Base-by-base conservation (phyloP, 2,797 vertebrate species). In the Danionella dracula region DNA sequence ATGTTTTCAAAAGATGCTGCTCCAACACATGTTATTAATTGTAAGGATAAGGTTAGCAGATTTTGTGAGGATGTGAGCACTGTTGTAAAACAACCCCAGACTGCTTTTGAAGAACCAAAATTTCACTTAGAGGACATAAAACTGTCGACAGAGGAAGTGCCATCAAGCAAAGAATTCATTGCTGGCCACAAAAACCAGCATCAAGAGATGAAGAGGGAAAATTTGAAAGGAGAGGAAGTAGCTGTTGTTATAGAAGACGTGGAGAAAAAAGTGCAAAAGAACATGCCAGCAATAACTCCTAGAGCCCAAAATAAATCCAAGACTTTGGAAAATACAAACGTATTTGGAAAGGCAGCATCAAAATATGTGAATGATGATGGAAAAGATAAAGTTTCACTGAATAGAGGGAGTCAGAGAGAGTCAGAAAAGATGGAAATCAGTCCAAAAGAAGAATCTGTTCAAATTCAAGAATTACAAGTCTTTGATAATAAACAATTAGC, bases 1-100 rank as follows among this genome's bases (percentile, higher is more conserved):
- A 57, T 31, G 42, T 55, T 20, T 70, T 66, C 45, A 51, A 57
- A 68, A 20, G 29, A 65, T 53, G 68, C 16, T 13, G 21, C 56
- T 54, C 23, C 40, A 4, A 16, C 34, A 27, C 32, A 57, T 21
- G 35, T 15, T 50, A 69, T 66, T 44, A 61, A 54, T 54, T 50
- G 61, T 48, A 56, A 19, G 37, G 44, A 21, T 6, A 49, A 70
- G 55, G 49, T 40, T 32, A 11, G 10, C 12, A 49, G 34, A 37
- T 5, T 41, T 58, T 31, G 37, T 66, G 56, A 62, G 46, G 42
- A 66, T 42, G 44, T 27, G 15, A 50, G 59, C 40, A 8, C 40
- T 57, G 20, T 9, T 41, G 23, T 45, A 51, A 76, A 73, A 37
- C 23, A 20, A 9, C 21, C 51, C 32, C 63, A 73, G 19, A 32